These are phyloP conservation scores for Callinectes sapidus DNA, from an alignment of 2,888 invertebrate genomes.

Conservation along the genomic window DNA sequence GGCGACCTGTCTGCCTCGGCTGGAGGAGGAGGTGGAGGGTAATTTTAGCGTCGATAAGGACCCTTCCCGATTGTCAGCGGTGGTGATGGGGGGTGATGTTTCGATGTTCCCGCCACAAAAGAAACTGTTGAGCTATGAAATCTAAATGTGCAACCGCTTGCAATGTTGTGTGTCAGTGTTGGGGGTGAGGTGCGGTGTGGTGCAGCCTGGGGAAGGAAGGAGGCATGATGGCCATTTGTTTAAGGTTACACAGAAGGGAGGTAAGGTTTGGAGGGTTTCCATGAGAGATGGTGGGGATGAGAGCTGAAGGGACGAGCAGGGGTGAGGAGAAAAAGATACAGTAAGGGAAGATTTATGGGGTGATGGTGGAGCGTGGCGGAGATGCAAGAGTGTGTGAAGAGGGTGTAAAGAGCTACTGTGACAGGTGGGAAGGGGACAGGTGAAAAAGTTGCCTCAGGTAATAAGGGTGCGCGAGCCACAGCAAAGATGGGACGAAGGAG, in stretches of 20 bases:
- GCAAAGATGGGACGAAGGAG: background rate
- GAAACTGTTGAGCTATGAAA: slow-evolving; percentile 45
- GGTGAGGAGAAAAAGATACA: background rate
- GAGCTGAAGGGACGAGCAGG: background rate
- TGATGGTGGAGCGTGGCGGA: background rate
- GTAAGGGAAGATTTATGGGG: background rate
- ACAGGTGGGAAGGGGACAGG: background rate
- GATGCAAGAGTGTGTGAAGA: slow-evolving; percentile 16
- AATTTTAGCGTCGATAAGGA: slow-evolving; percentile 50
- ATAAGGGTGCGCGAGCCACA: background rate
- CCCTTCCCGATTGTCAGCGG: slow-evolving; percentile 32
- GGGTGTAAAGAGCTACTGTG: background rate
- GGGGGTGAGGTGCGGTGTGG: background rate
- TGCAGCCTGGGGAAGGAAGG: background rate
- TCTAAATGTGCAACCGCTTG: slow-evolving; percentile 40
- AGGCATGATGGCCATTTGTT: background rate
- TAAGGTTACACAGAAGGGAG: background rate
- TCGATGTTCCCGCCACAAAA: slow-evolving; percentile 33
- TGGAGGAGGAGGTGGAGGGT: background rate
- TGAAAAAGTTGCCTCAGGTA: background rate
- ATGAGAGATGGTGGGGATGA: background rate
- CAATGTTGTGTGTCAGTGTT: slow-evolving; percentile 3
- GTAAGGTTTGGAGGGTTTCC: background rate
- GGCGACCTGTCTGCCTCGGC: background rate
- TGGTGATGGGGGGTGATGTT: background rate